Percentiles rank a stretch among this genome's conserved stretches.
These are phyloP conservation scores for Phasianus colchicus DNA, from an alignment of 2,113 vertebrate species.

Conservation along the genomic window DNA sequence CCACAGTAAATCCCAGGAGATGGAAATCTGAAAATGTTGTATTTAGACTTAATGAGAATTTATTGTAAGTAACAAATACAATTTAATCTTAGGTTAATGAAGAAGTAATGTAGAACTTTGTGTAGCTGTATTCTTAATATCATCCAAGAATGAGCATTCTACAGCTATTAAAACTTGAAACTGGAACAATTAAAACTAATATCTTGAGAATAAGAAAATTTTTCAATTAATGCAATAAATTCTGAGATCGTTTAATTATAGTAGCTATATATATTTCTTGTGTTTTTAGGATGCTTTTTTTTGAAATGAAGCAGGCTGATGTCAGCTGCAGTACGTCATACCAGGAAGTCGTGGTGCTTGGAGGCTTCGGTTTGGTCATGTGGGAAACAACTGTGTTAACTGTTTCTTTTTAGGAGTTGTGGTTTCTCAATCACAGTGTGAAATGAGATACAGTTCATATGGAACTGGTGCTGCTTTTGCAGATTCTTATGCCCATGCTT, in stretches of 20 bases:
- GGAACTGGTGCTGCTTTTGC: not conserved
- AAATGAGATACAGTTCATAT: not conserved
- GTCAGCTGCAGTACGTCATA: not conserved
- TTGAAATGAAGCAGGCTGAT: not conserved
- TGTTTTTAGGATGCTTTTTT: slow-evolving; percentile 7
- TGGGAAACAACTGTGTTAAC: slow-evolving; percentile 17
- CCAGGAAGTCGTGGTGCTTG: slow-evolving; percentile 37
- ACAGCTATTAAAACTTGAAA: not conserved
- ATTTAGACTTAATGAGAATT: not conserved
- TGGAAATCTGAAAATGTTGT: not conserved
- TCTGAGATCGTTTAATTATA: not conserved
- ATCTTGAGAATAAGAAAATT: not conserved
- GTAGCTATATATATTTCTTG: not conserved
- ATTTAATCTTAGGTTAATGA: not conserved
- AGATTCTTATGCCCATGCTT: not conserved
- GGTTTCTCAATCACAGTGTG: not conserved
- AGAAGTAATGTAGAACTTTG: not conserved
- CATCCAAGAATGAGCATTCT: not conserved
- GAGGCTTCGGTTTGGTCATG: slow-evolving; percentile 22
- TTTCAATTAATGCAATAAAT: not conserved
- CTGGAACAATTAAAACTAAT: not conserved
- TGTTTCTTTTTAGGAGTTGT: slow-evolving; percentile 9
- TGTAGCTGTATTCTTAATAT: not conserved
- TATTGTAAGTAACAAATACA: not conserved
- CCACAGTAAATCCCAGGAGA: not conserved